Conservation (phyloP, 2,888 invertebrate species). For the Furcula furcula region DNA sequence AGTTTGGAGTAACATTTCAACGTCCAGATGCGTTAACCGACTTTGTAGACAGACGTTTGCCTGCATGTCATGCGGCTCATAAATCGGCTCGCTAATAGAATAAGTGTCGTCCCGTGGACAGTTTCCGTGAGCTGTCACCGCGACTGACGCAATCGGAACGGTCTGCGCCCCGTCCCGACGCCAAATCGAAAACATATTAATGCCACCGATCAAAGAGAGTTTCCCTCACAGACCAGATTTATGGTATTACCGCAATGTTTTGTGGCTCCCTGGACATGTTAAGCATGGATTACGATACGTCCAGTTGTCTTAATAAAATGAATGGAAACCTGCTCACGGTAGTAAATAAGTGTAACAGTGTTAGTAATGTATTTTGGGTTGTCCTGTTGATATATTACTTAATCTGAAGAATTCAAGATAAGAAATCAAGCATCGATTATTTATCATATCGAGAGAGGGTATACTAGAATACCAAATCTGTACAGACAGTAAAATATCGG, state of each 20-base stretch:
- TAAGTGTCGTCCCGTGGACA: slow-evolving; percentile 53
- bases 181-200: slow-evolving; percentile 73
- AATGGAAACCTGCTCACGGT: too few species aligned
- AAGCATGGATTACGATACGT: slow-evolving; percentile 24
- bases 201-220: slow-evolving; percentile 71
- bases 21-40: slow-evolving; percentile 41
- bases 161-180: slow-evolving; percentile 64
- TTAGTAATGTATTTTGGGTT: too few species aligned
- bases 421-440: too few species aligned
- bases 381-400: too few species aligned
- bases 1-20: slow-evolving; percentile 35
- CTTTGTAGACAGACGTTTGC: slow-evolving; percentile 48
- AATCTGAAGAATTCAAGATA: too few species aligned
- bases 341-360: slow-evolving; percentile 6
- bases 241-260: slow-evolving; percentile 40
- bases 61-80: slow-evolving; percentile 47
- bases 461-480: too few species aligned
- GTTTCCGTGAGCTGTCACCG: slow-evolving; percentile 58
- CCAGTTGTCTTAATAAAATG: slow-evolving; percentile 11
- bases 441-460: too few species aligned
- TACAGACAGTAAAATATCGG: too few species aligned
- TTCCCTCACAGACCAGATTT: slow-evolving; percentile 51
- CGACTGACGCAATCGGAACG: slow-evolving; percentile 59
- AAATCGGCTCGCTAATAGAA: slow-evolving; percentile 61
- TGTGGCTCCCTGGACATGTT: slow-evolving; percentile 23